Percentiles rank a stretch among this genome's conserved stretches.
These are phyloP conservation scores for Drosophila sucinea DNA, from an alignment of 1,140 invertebrate species.

Conservation along the genomic window DNA sequence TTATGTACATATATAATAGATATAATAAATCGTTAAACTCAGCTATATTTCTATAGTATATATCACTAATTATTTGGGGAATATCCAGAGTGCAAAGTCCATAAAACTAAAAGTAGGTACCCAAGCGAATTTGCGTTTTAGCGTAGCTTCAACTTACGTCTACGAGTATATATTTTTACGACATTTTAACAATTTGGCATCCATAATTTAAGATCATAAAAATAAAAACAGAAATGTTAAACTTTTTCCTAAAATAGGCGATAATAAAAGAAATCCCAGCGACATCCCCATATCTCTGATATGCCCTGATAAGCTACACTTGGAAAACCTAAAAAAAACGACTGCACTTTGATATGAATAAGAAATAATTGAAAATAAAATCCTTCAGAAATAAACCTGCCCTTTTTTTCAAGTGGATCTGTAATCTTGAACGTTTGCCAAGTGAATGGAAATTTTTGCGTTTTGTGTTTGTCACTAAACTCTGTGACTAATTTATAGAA, in stretches of 20 bases:
- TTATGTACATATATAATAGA: too few species aligned
- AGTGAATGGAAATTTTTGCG: neutral
- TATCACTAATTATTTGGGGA: too few species aligned
- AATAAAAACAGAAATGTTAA: neutral
- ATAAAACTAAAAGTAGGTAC: too few species aligned
- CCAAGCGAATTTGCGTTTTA: too few species aligned
- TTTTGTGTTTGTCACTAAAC: neutral
- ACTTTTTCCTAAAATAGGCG: slow-evolving; percentile 4
- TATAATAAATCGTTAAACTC: neutral
- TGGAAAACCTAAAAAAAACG: neutral
- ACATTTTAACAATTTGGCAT: neutral
- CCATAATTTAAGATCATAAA: neutral
- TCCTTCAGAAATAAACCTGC: neutral
- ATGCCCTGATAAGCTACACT: slow-evolving; percentile 1
- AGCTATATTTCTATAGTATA: neutral
- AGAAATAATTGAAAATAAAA: neutral
- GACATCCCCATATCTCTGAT: slow-evolving; percentile 6
- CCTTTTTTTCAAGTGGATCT: neutral
- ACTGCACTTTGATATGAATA: neutral
- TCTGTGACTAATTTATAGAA: slow-evolving; percentile 2
- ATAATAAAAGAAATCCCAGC: slow-evolving; percentile 3
- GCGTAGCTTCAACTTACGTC: neutral
- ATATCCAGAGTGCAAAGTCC: too few species aligned
- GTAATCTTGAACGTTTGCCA: neutral
- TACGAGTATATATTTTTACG: neutral